phyloP scores from a whole-genome alignment of 1,140 invertebrate genomes.

The Pygmarrhopalites habei region DNA sequence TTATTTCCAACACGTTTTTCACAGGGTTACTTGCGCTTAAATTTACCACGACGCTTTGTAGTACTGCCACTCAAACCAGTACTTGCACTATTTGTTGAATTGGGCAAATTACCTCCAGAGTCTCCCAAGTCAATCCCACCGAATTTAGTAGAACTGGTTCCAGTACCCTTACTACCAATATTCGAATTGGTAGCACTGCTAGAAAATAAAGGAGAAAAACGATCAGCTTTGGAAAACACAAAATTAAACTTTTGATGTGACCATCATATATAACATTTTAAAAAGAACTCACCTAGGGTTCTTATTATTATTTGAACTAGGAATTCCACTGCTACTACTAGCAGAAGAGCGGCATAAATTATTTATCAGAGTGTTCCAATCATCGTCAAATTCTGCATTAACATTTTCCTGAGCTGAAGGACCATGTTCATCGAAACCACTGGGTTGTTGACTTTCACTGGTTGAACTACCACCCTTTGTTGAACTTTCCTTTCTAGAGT shows the following conservation, averaged over 20 bases:
- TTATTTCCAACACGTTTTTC: no score
- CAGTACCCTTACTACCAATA: no score
- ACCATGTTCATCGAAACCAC: neutral
- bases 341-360: constrained; percentile 28
- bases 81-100: neutral
- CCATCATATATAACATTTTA: constrained; percentile 1
- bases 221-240: constrained; percentile 10
- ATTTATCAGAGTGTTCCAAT: constrained; percentile 36
- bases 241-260: neutral
- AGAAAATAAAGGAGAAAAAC: no score
- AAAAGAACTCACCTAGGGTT: neutral
- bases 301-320: constrained; percentile 10
- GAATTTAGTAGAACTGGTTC: neutral
- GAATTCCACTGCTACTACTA: constrained; percentile 9
- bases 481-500: neutral
- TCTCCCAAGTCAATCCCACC: neutral
- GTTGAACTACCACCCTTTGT: constrained; percentile 7
- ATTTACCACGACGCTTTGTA: neutral
- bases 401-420: neutral
- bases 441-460: neutral
- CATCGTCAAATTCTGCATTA: constrained; percentile 23
- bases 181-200: no score
- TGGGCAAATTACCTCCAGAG: neutral
- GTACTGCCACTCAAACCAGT: neutral
- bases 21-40: constrained; percentile 8